Evolutionary conservation across 1,140 invertebrate genomes (phyloP), one percentile per base, ranked within the genome.

Genomic region (Sminthurinus signatus): DNA sequence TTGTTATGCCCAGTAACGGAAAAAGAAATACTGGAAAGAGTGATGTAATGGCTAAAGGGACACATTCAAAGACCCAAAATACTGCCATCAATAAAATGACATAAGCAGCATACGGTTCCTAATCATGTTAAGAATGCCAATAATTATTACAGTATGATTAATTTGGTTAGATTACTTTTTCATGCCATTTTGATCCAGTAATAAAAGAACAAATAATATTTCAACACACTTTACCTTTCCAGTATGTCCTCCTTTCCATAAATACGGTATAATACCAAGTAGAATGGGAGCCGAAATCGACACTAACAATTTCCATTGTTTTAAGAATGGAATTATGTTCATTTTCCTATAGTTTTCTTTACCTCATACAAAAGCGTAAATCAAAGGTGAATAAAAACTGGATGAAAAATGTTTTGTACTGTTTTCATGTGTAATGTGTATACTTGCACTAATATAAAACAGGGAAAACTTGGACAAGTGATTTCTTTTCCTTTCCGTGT

Each of bases 1-100:
- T 10, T 19, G 56, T 5, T n/a, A 55, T 64, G 2, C 87, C 87
- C 77, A 91, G 81, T 0, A 84, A 73, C 0, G 91, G 91, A 74
- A 91, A 91, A 0, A 92, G 75, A 0, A 91, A 84, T 55, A 93
- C 82, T 0, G 91, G 91, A 19, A 94, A 75, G 69, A 93, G 82
- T 0, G 90, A 84, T 0, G 91, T 93, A 0, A 93, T 81, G 0
- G 88, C 83, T 14, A 93, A 77, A 0, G 90, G 90, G n/a, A 94
- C 75, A 0, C 85, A 83, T 77, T 94, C 81, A 10, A 87, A 82
- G 44, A 93, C 84, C 89, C 90, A 94, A 74, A 84, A 93, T 1
- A 86, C 78, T 1, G 86, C 86, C 88, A 93, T 92, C 23, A 93
- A 74, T 1, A 89, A 65, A 0, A 93, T 81, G 0, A 87, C 82